Evolutionary conservation across 1,140 invertebrate species (phyloP), one percentile per base, ranked within the genome.

Genomic region (Sarcophaga peregrina): DNA sequence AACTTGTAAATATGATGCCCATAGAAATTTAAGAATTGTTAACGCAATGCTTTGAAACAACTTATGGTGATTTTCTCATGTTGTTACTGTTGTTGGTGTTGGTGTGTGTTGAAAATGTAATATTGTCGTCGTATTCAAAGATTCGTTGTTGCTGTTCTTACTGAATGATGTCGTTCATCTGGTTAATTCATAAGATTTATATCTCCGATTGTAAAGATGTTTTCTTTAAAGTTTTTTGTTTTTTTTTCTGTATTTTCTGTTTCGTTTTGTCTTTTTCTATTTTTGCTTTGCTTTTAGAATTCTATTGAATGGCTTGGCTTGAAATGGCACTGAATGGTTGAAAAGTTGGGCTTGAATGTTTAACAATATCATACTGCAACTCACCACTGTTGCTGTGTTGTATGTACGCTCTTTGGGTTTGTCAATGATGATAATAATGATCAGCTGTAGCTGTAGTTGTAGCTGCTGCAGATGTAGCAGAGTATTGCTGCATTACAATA

Each of bases 1-100:
- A 88, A 88, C 87, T 88, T 88, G 87, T 88, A 88, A 88, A 88
- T 88, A 88, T 88, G 87, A 88, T 88, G 87, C 87, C 86, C 85
- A 87, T 88, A 87, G 87, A 88, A 88, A 88, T 88, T 85, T 86
- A 87, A 87, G 86, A 87, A 87, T 88, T 78, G 75, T 78, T 78
- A 78, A 78, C 75, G 48, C 47, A 46, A 15, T 78, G 17, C 47
- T 78, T 13, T 9, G 13, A 20, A 52, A 25, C 75, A 17, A 78
- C 47, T 20, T 25, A 17, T 8, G 20, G 4, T 78, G 15, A 46
- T 50, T 74, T 52, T 52, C 9, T 52, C 11, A 58, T 58, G 7
- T 8, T 47, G 74, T 48, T 76, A 4, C 25, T 37, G 73, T 47
- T 9, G 74, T 75, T 75, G 5, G 20, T 78, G 47, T 52, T 50